These are phyloP conservation scores for Cepaea nemoralis DNA, from an alignment of 1,140 invertebrate genomes.

Conservation along the genomic window DNA sequence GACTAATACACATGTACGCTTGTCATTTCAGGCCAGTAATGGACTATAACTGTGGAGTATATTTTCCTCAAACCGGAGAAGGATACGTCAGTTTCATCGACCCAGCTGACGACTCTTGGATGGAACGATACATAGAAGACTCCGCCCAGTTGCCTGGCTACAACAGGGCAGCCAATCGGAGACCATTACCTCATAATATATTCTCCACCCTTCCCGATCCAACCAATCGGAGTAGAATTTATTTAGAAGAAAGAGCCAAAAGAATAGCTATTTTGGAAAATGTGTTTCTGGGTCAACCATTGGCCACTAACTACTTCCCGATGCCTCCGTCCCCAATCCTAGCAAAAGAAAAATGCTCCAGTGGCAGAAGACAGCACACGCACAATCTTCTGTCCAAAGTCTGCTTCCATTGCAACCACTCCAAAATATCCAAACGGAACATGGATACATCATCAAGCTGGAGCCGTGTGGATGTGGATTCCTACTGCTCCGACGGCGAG, in stretches of 20 bases:
- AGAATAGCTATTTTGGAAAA: constrained; percentile 24
- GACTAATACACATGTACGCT: no score
- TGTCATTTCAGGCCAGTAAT: not conserved
- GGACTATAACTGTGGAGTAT: constrained; percentile 36
- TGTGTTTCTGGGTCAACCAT: constrained; percentile 24
- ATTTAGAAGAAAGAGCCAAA: not conserved
- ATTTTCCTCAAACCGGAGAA: constrained; percentile 29
- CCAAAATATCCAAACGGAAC: not conserved
- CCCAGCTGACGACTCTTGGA: constrained; percentile 32
- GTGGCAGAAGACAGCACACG: not conserved
- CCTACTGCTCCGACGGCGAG: constrained; percentile 26
- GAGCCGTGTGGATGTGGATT: constrained; percentile 17
- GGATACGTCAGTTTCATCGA: constrained; percentile 37
- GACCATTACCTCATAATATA: constrained; percentile 23
- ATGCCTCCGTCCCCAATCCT: constrained; percentile 2
- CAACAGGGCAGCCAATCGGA: constrained; percentile 35
- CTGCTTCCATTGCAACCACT: constrained; percentile 27
- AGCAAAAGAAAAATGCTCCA: not conserved
- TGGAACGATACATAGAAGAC: constrained; percentile 24
- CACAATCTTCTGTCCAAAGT: constrained; percentile 27
- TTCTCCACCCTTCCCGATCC: constrained; percentile 33
- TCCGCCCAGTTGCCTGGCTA: not conserved
- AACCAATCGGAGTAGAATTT: constrained; percentile 18
- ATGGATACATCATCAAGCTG: not conserved
- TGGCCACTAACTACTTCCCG: constrained; percentile 9